Evolutionary conservation across 2,797 vertebrate genomes (phyloP).

Genomic region (Fratercula arctica): DNA sequence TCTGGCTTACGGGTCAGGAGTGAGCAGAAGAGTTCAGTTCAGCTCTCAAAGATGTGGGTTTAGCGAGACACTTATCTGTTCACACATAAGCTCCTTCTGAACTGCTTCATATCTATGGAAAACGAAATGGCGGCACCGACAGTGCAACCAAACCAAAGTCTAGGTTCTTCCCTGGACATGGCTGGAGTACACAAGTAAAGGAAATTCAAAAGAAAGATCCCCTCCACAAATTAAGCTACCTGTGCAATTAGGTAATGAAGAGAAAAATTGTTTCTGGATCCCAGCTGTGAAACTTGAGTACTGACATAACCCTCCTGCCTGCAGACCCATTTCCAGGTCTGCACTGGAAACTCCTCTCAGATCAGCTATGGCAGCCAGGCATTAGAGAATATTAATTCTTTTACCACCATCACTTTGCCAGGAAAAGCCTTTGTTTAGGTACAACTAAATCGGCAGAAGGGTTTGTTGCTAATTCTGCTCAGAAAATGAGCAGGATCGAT

Average conservation of each 20-base stretch:
- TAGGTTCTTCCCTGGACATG: background rate
- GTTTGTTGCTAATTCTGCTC: background rate
- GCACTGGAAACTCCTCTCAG: background rate
- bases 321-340: background rate
- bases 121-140: background rate
- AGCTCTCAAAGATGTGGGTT: background rate
- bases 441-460: background rate
- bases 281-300: background rate
- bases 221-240: background rate
- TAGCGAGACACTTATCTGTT: background rate
- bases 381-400: background rate
- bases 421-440: background rate
- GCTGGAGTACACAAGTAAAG: background rate
- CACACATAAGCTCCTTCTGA: background rate
- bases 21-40: conserved; percentile 38
- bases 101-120: background rate
- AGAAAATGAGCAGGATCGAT: background rate
- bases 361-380: background rate
- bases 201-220: background rate
- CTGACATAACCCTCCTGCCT: background rate
- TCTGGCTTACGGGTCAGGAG: background rate
- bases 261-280: background rate
- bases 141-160: background rate
- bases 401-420: background rate
- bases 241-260: background rate